Evolutionary conservation across 1,140 invertebrate genomes (phyloP).

Genomic region (Anastrepha ludens): DNA sequence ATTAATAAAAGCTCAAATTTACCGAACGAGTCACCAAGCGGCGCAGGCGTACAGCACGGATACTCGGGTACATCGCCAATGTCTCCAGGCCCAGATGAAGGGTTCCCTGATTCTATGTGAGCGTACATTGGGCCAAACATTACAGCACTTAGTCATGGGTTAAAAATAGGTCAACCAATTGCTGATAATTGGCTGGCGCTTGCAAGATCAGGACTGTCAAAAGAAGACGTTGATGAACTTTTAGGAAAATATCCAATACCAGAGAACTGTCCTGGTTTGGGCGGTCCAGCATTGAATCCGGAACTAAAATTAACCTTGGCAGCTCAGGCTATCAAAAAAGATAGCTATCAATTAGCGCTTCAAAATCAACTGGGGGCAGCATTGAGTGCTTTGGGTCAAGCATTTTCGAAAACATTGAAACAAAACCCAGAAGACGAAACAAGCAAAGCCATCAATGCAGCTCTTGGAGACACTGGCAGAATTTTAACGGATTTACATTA

Average conservation of each 20-base stretch:
- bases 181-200: neutral
- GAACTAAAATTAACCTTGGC: neutral
- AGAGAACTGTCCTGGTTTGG: neutral
- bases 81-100: no score
- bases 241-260: neutral
- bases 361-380: neutral
- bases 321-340: neutral
- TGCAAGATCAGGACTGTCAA: neutral
- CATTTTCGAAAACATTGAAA: slow-evolving; percentile 7
- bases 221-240: neutral
- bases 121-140: no score
- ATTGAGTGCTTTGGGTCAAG: neutral
- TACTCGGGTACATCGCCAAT: no score
- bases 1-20: neutral
- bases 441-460: neutral
- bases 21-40: neutral
- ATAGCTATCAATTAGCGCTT: slow-evolving; percentile 4
- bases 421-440: neutral
- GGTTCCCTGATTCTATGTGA: no score
- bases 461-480: neutral
- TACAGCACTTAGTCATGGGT: neutral
- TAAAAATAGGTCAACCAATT: neutral
- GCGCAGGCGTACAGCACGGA: neutral
- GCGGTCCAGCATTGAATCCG: neutral
- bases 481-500: slow-evolving; percentile 1